Evolutionary conservation across 2,888 invertebrate species (phyloP), one percentile per base, ranked within the genome.

Genomic region (Zaprionus lineosus): DNA sequence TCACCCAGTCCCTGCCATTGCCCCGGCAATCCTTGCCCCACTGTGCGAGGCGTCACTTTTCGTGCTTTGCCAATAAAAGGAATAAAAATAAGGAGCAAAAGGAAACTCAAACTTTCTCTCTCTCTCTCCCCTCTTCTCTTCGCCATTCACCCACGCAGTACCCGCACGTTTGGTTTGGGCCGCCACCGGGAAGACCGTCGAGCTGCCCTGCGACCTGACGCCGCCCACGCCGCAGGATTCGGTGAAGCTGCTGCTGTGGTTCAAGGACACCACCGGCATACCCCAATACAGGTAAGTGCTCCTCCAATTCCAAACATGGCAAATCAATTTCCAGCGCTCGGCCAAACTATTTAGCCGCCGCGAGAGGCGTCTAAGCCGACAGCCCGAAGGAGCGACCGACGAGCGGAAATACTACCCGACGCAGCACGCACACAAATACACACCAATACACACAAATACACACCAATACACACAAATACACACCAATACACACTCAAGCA

Each of bases 221-320:
- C 93, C 94, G 21, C 93, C 95, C 0, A 92, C 93, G 15, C 92
- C 93, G 0, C 92, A 92, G 43, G 94, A 95, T 75, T 91, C 92
- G 50, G 94, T 96, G 36, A 95, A 94, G 84, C 93, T 97, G 93
- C 93, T 96, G 84, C 93, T 97, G 61, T 97, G 97, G 97, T 97
- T 96, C 92, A 96, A 96, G 89, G 96, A 96, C 87, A 92, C 93
- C 40, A 93, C 93, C 43, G 93, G 95, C 57, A 95, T 96, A 92
- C 96, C 97, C 7, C 92, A 97, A 52, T 97, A 96, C 91, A 96
- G 95, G 96, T 96, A 89, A 92, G 91, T 90, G 37, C 26, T 31
- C n/a, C n/a, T n/a, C 37, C 15, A 26, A 21, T 26, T 29, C 37
- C 18, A 24, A 21, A 18, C 51, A 44, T 7, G 28, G 28, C 34